Conservation (phyloP, 2,888 invertebrate species). For the Polietes domitor region DNA sequence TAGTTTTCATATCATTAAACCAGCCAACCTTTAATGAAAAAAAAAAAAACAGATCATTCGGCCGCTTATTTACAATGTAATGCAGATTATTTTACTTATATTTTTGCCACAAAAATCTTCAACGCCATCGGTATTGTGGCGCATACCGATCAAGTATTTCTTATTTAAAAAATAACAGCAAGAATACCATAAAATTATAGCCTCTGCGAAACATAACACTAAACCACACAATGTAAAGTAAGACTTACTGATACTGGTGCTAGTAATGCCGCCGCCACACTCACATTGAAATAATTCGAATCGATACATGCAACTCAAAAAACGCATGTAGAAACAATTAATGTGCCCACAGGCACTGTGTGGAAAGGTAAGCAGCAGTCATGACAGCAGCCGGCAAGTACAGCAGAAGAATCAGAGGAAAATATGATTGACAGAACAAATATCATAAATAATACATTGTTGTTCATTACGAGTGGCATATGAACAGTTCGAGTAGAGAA, state of each 20-base stretch:
- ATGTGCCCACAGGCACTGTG: not conserved
- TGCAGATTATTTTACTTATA: not conserved
- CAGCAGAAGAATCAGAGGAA: not conserved
- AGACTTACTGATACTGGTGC: not conserved
- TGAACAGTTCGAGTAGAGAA: no score
- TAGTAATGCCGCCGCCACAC: not conserved
- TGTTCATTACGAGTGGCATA: not conserved
- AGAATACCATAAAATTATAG: not conserved
- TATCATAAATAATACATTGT: conserved; percentile 46
- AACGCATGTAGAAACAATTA: conserved; percentile 36
- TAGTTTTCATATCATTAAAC: no score
- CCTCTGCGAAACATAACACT: not conserved
- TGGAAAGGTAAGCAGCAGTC: conserved; percentile 2
- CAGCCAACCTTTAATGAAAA: no score
- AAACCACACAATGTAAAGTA: not conserved
- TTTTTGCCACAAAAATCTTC: not conserved
- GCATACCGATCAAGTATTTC: not conserved
- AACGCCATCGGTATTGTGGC: not conserved
- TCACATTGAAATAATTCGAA: not conserved
- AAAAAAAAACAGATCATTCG: no score
- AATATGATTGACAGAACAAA: not conserved
- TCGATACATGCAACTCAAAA: conserved; percentile 50
- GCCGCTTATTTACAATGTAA: not conserved
- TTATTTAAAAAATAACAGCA: not conserved
- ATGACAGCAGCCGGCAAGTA: conserved; percentile 8